These are phyloP conservation scores for Brachionus plicatilis DNA, from an alignment of 1,140 invertebrate genomes.

Conservation along the genomic window DNA sequence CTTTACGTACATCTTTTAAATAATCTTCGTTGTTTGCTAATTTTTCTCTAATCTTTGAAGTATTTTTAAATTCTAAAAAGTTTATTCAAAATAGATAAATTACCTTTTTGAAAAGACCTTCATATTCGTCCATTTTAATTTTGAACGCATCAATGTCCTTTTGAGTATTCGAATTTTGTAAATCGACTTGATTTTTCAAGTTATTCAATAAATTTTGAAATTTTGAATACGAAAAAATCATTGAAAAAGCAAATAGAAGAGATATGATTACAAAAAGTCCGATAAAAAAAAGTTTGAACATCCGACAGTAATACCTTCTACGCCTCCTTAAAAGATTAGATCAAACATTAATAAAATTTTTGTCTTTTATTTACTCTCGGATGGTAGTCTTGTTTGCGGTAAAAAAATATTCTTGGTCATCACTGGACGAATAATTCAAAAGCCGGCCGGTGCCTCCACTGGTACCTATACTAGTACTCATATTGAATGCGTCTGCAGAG, in stretches of 20 bases:
- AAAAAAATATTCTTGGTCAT: conserved; percentile 21
- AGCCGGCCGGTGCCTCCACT: neutral
- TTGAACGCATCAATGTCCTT: neutral
- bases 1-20: neutral
- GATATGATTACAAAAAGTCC: neutral
- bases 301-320: neutral
- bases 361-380: neutral
- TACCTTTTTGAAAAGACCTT: neutral
- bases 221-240: conserved; percentile 26
- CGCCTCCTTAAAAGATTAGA: neutral
- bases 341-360: neutral
- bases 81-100: neutral
- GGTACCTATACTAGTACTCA: neutral
- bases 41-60: neutral
- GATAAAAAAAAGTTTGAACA: neutral
- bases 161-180: neutral
- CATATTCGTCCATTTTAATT: neutral
- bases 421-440: conserved; percentile 2
- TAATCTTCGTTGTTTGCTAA: neutral
- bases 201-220: conserved; percentile 32
- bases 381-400: conserved; percentile 22
- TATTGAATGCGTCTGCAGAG: conserved; percentile 12
- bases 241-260: neutral
- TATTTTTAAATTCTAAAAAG: neutral
- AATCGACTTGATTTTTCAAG: neutral